Percentiles rank a stretch among this genome's conserved stretches.
These are phyloP conservation scores for Ornithoptera alexandrae DNA, from an alignment of 2,888 invertebrate species.

Conservation along the genomic window DNA sequence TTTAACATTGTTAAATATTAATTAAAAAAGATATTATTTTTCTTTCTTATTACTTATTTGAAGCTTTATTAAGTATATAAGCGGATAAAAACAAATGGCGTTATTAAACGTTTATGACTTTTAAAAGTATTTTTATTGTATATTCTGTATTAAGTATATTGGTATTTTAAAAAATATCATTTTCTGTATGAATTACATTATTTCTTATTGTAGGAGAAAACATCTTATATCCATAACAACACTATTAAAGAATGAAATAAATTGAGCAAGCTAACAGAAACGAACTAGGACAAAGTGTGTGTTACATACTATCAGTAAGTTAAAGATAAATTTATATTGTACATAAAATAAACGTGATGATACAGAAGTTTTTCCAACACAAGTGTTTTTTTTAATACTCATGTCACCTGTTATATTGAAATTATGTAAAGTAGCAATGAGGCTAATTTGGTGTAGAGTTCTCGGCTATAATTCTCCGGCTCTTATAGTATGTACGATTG, in stretches of 20 bases:
- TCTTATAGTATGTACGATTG: not conserved
- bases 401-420: not conserved
- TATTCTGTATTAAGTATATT: not conserved
- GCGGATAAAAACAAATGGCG: too few relatives aligned
- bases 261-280: not conserved
- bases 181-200: not conserved
- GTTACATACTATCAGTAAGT: not conserved
- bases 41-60: too few relatives aligned
- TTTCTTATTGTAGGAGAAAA: not conserved
- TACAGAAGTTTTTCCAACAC: not conserved
- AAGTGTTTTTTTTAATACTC: not conserved
- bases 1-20: too few relatives aligned
- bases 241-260: not conserved
- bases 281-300: not conserved
- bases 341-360: not conserved
- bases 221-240: not conserved
- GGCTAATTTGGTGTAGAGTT: not conserved
- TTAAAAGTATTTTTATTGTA: not conserved
- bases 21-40: too few relatives aligned
- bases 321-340: not conserved
- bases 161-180: not conserved
- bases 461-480: not conserved
- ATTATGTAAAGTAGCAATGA: not conserved
- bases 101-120: too few relatives aligned
- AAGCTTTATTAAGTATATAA: too few relatives aligned